These are phyloP conservation scores for Apus apus DNA, from an alignment of 2,113 vertebrate species.

Conservation along the genomic window DNA sequence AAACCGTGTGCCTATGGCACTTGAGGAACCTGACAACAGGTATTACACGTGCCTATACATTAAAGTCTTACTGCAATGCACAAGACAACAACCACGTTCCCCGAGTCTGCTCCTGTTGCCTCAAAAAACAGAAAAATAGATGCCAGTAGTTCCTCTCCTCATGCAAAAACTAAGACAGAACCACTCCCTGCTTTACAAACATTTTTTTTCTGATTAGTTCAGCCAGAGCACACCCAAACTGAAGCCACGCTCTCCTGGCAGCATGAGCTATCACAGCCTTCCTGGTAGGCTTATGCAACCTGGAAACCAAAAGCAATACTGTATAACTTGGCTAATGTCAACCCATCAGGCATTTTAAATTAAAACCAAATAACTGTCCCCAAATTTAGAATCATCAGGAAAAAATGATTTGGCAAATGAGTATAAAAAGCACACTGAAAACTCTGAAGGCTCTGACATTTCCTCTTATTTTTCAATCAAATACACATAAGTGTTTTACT, in stretches of 20 bases:
- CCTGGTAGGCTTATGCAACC: slow-evolving; percentile 53
- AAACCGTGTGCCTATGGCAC: background rate
- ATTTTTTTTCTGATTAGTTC: slow-evolving; percentile 51
- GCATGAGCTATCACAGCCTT: slow-evolving; percentile 50
- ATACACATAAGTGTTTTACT: background rate
- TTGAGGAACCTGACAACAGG: background rate
- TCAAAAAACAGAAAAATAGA: slow-evolving; percentile 11
- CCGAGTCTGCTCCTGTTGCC: background rate
- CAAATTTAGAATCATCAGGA: background rate
- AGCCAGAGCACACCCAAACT: slow-evolving; percentile 58
- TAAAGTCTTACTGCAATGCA: background rate
- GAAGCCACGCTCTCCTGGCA: background rate
- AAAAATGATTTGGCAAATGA: background rate
- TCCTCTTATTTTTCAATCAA: background rate
- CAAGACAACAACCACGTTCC: background rate
- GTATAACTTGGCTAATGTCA: slow-evolving; percentile 36
- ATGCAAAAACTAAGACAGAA: slow-evolving; percentile 32
- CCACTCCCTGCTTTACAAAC: slow-evolving; percentile 58
- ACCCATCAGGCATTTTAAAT: background rate
- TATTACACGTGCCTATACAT: background rate
- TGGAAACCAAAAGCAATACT: slow-evolving; percentile 32
- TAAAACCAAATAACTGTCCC: background rate
- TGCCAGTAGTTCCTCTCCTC: slow-evolving; percentile 26
- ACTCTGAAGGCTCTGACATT: background rate
- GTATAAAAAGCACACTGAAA: background rate